These are phyloP conservation scores for Percopsis transmontana DNA, from an alignment of 2,113 vertebrate genomes.

Conservation along the genomic window DNA sequence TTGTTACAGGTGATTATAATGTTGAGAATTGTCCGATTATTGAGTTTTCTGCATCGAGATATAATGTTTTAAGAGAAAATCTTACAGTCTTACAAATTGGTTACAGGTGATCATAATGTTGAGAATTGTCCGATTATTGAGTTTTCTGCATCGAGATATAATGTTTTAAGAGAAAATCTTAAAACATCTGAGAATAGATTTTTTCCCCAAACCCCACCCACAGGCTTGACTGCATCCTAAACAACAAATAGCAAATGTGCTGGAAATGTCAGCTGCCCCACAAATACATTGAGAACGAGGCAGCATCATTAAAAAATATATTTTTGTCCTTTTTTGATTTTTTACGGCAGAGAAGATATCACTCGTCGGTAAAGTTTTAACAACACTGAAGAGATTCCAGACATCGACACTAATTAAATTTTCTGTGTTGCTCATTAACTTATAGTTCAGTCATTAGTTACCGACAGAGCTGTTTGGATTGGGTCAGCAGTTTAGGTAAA, in stretches of 20 bases:
- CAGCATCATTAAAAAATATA: conserved; percentile 3
- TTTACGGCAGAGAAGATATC: conserved; percentile 27
- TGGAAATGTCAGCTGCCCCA: conserved; percentile 28
- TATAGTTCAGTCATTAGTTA: conserved; percentile 50
- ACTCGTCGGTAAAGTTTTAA: conserved; percentile 23
- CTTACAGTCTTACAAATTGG: no score
- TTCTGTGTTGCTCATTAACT: conserved; percentile 60
- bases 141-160: no score
- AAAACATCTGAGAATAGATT: neutral
- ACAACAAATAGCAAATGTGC: conserved; percentile 15
- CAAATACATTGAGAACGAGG: conserved; percentile 38
- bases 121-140: no score
- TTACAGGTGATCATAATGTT: no score
- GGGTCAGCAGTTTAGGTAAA: conserved; percentile 45
- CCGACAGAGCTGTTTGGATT: conserved; percentile 35
- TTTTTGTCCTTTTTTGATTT: conserved; percentile 16
- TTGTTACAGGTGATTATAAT: no score
- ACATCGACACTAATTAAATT: conserved; percentile 43
- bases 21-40: no score
- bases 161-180: no score
- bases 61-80: no score
- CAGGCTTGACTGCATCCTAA: conserved; percentile 2
- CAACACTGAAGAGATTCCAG: conserved; percentile 45
- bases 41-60: no score
- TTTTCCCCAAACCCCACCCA: neutral